Evolutionary conservation across 2,888 invertebrate species (phyloP).

Genomic region (Syritta pipiens): DNA sequence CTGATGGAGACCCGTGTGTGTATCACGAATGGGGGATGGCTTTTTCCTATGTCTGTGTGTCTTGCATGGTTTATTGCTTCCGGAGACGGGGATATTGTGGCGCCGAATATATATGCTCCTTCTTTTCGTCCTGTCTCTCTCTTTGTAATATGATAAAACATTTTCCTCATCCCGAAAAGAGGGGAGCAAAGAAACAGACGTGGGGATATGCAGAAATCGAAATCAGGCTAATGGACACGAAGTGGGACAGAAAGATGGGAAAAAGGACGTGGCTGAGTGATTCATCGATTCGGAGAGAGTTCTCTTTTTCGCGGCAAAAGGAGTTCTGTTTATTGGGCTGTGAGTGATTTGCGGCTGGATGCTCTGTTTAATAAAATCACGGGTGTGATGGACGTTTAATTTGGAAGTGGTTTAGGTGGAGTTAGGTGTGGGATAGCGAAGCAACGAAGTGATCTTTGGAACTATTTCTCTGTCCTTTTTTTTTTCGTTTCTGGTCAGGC

Average conservation of each 20-base stretch:
- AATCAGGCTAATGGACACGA: constrained; percentile 54
- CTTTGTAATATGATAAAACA: constrained; percentile 31
- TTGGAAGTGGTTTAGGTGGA: too few relatives aligned
- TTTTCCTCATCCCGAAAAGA: background rate
- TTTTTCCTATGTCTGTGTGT: constrained; percentile 8
- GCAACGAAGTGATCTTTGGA: too few relatives aligned
- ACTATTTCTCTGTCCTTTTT: too few relatives aligned
- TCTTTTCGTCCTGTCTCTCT: constrained; percentile 5
- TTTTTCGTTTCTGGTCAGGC: too few relatives aligned
- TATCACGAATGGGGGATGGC: background rate
- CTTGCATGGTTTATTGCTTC: constrained; percentile 60
- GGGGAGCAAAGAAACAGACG: background rate
- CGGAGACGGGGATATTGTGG: constrained; percentile 30
- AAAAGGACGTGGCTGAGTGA: constrained; percentile 25
- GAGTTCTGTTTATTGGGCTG: constrained; percentile 5
- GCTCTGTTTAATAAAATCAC: background rate
- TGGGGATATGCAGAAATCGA: constrained; percentile 45
- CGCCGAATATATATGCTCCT: constrained; percentile 35
- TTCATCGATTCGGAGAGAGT: constrained; percentile 26
- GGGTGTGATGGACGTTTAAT: too few relatives aligned
- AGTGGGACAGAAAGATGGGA: constrained; percentile 1
- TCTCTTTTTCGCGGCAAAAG: too few relatives aligned
- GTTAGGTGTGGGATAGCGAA: too few relatives aligned
- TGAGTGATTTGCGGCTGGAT: background rate
- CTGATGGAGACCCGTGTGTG: too few relatives aligned